These are phyloP conservation scores for Ennomos quercinarius DNA, from an alignment of 2,888 invertebrate species.

Conservation along the genomic window DNA sequence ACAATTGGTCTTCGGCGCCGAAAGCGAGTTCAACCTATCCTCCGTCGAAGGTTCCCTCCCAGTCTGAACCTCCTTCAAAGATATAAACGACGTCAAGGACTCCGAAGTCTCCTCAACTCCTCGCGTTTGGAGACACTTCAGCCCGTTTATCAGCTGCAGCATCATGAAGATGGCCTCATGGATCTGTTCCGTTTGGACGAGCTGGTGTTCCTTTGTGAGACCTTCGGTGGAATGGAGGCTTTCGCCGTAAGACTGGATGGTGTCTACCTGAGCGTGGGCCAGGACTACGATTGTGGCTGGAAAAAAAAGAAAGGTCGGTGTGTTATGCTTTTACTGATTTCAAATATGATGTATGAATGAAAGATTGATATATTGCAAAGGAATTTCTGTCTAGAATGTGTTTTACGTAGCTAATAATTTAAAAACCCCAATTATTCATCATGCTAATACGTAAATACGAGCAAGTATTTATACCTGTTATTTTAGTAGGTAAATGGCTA, in stretches of 20 bases:
- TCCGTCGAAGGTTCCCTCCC: conserved; percentile 69
- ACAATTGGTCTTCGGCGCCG: conserved; percentile 78
- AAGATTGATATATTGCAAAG: too few relatives aligned
- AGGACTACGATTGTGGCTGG: conserved; percentile 92
- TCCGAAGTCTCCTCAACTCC: conserved; percentile 92
- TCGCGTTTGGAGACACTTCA: conserved; percentile 93
- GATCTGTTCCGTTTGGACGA: conserved; percentile 79
- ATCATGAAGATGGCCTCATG: conserved; percentile 91
- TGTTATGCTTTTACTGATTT: neutral
- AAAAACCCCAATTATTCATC: too few relatives aligned
- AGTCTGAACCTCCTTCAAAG: conserved; percentile 86
- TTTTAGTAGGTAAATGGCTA: too few relatives aligned
- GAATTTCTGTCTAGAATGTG: too few relatives aligned
- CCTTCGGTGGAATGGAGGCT: conserved; percentile 85
- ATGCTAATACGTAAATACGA: too few relatives aligned
- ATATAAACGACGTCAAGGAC: conserved; percentile 89
- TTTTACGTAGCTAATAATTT: too few relatives aligned
- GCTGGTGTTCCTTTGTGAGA: conserved; percentile 72
- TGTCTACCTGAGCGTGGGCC: conserved; percentile 90
- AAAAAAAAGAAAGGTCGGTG: conserved; percentile 46
- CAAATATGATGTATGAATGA: neutral
- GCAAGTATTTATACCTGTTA: too few relatives aligned
- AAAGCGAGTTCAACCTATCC: conserved; percentile 74
- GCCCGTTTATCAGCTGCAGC: conserved; percentile 92
- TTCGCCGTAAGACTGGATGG: conserved; percentile 89